Evolutionary conservation across 2,888 invertebrate genomes (phyloP).

Genomic region (Philhelius pedissequus): DNA sequence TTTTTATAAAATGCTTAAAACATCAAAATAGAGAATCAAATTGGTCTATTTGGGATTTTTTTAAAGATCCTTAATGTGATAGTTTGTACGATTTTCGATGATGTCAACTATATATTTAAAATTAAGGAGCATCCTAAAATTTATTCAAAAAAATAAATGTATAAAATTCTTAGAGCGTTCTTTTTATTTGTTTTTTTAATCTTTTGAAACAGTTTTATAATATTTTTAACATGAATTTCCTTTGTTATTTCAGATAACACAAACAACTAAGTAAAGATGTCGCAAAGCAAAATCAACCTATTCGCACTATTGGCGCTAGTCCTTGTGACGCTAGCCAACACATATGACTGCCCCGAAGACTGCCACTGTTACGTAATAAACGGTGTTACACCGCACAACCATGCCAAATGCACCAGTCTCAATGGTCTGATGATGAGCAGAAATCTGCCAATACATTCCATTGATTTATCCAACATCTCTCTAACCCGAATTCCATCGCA

Average conservation of each 20-base stretch:
- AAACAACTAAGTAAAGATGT: constrained; percentile 34
- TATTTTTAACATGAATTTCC: background rate
- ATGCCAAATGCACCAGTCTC: constrained; percentile 76
- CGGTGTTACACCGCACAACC: constrained; percentile 73
- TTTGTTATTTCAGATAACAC: constrained; percentile 42
- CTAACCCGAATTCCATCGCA: constrained; percentile 81
- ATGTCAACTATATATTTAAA: too few relatives aligned
- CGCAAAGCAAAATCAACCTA: constrained; percentile 49
- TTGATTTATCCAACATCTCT: constrained; percentile 84
- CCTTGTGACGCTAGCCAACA: constrained; percentile 46
- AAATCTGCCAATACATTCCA: constrained; percentile 76
- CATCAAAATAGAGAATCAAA: too few relatives aligned
- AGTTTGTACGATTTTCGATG: too few relatives aligned
- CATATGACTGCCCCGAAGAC: constrained; percentile 74
- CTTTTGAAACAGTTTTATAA: too few relatives aligned
- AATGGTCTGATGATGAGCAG: constrained; percentile 72
- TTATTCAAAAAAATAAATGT: too few relatives aligned
- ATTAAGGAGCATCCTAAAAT: too few relatives aligned
- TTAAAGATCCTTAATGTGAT: too few relatives aligned
- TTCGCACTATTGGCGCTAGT: constrained; percentile 44
- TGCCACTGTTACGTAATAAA: constrained; percentile 74
- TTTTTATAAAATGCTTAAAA: too few relatives aligned
- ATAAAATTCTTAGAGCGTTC: too few relatives aligned
- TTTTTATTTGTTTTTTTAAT: too few relatives aligned
- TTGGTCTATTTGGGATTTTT: too few relatives aligned